phyloP scores from a whole-genome alignment of 1,140 invertebrate species.

The Trigoniulus corallinus region DNA sequence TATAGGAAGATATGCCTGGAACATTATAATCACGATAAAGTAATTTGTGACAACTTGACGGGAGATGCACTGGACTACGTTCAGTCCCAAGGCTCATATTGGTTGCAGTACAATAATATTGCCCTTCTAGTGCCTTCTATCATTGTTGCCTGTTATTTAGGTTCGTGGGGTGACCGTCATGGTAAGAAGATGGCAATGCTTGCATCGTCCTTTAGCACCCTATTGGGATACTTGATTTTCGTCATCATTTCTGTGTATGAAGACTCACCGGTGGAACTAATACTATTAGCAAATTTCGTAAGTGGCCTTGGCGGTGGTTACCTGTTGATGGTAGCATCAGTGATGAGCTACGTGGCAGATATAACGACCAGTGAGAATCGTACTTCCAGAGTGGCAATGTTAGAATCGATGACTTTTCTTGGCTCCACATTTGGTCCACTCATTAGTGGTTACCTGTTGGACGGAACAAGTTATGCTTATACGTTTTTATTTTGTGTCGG shows the following conservation, averaged over 20 bases:
- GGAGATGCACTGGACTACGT: constrained; percentile 19
- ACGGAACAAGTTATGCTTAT: constrained; percentile 20
- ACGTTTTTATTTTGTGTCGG: constrained; percentile 22
- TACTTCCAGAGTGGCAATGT: constrained; percentile 27
- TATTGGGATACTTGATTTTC: constrained; percentile 23
- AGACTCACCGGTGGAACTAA: constrained; percentile 18
- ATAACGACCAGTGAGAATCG: constrained; percentile 20
- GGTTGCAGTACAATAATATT: constrained; percentile 26
- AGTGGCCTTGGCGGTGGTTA: constrained; percentile 29
- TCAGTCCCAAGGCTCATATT: constrained; percentile 24
- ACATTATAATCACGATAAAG: constrained; percentile 12
- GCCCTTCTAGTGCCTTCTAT: constrained; percentile 27
- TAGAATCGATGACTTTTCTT: constrained; percentile 32
- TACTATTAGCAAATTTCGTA: constrained; percentile 25
- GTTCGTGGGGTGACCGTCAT: constrained; percentile 27
- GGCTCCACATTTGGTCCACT: constrained; percentile 29
- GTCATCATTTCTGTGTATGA: constrained; percentile 24
- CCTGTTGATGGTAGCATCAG: constrained; percentile 26
- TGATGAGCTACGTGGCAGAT: constrained; percentile 31
- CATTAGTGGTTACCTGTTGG: constrained; percentile 24
- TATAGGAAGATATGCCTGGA: constrained; percentile 27
- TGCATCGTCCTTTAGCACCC: constrained; percentile 26
- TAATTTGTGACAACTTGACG: constrained; percentile 14
- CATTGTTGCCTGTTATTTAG: constrained; percentile 24
- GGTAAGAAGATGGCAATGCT: constrained; percentile 29